Evolutionary conservation across 2,888 invertebrate species (phyloP), one percentile per base, ranked within the genome.

Genomic region (Monoplex corrugatus): DNA sequence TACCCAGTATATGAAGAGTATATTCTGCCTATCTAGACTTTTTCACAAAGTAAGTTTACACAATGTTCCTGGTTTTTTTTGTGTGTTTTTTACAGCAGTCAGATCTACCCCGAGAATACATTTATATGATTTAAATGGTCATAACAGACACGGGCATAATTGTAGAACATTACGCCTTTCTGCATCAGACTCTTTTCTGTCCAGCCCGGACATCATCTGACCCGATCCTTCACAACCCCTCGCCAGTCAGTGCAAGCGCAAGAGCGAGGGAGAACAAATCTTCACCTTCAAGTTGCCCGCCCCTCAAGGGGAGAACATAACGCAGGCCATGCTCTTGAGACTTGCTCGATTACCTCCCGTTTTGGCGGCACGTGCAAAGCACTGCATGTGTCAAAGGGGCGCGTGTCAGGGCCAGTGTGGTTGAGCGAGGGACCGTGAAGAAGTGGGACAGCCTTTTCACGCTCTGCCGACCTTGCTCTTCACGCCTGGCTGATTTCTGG

Each of bases 301-400:
- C 38, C 75, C 38, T 16, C 35, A 16, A 43, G 28, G 80, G 80
- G 80, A 43, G 80, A 43, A 32, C n/a, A n/a, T 23, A 82, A 82
- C 82, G 19, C 82, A 45, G 82, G 32, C 82, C 5, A 10, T 5
- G 44, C 82, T 44, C 82, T 82, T 45, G 44, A 45, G 16, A 2
- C 82, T n/a, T n/a, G 82, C 82, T 45, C 45, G 82, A 82, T 82
- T 82, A 82, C 82, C 32, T 80, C 80, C 82, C 63, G 38, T 35
- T 85, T 63, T 85, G 63, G n/a, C 32, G 38, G 85, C 63, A 50
- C 85, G 38, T 57, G 63, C 40, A 68, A 5, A 1, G 19, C 28
- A 16, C n/a, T 45, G 45, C 85, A 63, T 38, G 85, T 38, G 82
- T 38, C 40, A 44, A 63, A 40, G 40, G 38, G 28, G 57, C 40